Evolutionary conservation across 1,140 invertebrate genomes (phyloP), one percentile per base, ranked within the genome.

Genomic region (Hylaeus volcanicus): DNA sequence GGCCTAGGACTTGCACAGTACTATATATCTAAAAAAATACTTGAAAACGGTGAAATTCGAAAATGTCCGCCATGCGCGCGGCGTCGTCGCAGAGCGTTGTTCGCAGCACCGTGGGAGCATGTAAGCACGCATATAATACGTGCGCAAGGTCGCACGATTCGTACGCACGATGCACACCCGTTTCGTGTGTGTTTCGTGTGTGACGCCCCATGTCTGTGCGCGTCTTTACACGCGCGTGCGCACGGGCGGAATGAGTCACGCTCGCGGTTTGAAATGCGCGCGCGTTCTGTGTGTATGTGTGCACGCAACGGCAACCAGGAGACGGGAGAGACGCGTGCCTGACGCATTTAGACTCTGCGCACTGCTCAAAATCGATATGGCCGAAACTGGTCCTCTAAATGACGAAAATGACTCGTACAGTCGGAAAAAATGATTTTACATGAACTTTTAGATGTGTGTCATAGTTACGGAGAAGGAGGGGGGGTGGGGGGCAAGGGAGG

Each of bases 351-450:
- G 75, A 90, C 89, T 68, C 51, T 91, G 91, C 65, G 77, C 77
- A 73, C 92, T 89, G 84, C 90, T 90, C 88, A 91, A 93, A 93
- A 93, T 93, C 92, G 92, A 93, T 93, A 93, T 90, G 90, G 88
- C 91, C 26, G 26, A 26, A 26, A 26, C 26, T 26, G 26, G 26
- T 26, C 26, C 26, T 26, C 26, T 26, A 26, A 26, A 26, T 26
- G 26, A 26, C 26, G 26, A 26, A 26, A 26, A 26, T 26, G 26
- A 26, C 26, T 26, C 26, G 26, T 26, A 26, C 26, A 26, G 26
- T 26, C 26, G 26, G 26, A 26, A 26, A 26, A 26, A 26, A 26
- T 26, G 26, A 26, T 26, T 26, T 26, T 26, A 26, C 26, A 26
- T 26, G 26, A 26, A 0, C 26, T 26, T 26, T 26, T 0, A 26